Conservation (phyloP, 2,797 vertebrate species). For the Fistularia commersonii region DNA sequence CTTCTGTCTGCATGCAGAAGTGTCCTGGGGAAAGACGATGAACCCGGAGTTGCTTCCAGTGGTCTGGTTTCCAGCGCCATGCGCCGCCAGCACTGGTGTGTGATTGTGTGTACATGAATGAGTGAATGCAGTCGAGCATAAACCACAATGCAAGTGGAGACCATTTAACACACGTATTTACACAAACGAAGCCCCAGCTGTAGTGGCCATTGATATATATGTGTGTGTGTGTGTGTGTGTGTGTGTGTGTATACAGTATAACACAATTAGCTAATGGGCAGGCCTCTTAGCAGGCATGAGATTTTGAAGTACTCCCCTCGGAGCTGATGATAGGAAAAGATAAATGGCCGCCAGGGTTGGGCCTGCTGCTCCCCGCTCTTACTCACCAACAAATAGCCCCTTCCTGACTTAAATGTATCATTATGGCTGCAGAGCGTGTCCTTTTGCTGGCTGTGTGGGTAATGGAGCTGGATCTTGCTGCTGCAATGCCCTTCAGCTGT, state of each 20-base stretch:
- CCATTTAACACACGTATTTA: too few relatives aligned
- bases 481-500: constrained; percentile 35
- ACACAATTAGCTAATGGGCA: constrained; percentile 52
- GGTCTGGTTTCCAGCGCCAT: too few relatives aligned
- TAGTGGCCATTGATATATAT: too few relatives aligned
- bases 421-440: constrained; percentile 34
- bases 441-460: constrained; percentile 29
- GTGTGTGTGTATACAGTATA: constrained; percentile 24
- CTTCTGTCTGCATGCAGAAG: too few relatives aligned
- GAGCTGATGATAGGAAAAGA: constrained; percentile 45
- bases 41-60: too few relatives aligned
- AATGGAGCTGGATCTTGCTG: constrained; percentile 36
- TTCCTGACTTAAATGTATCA: constrained; percentile 39
- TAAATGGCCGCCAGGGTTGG: constrained; percentile 28
- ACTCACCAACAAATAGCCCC: constrained; percentile 42
- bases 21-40: too few relatives aligned
- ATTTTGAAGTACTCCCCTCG: constrained; percentile 32
- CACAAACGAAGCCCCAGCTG: too few relatives aligned
- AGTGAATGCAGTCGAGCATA: too few relatives aligned
- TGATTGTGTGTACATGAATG: too few relatives aligned
- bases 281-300: constrained; percentile 23
- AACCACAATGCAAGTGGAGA: too few relatives aligned
- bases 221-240: too few relatives aligned
- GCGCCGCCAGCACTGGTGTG: too few relatives aligned
- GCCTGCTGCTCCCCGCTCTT: constrained; percentile 23